phyloP scores from a whole-genome alignment of 2,113 vertebrate species.

The Oxyura jamaicensis region DNA sequence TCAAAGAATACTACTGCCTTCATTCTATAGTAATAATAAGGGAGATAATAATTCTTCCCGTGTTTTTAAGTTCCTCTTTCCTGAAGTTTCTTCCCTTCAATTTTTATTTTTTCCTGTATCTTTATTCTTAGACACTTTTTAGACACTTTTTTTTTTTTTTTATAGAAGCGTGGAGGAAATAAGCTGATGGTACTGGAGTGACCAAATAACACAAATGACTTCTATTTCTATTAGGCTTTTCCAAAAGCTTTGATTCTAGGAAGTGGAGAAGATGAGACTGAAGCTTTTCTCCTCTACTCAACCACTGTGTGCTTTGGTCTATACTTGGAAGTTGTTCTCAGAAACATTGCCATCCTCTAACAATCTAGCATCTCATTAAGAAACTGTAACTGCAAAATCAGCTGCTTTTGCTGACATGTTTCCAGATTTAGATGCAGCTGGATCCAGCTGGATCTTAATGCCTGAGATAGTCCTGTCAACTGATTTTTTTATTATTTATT shows the following conservation, averaged over 20 bases:
- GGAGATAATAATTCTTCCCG: background rate
- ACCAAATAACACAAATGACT: background rate
- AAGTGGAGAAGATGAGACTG: background rate
- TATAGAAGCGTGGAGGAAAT: background rate
- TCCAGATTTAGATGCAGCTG: constrained; percentile 55
- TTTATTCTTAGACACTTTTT: background rate
- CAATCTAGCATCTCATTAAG: constrained; percentile 50
- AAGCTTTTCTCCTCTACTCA: background rate
- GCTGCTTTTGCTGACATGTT: constrained; percentile 18
- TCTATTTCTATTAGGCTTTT: background rate
- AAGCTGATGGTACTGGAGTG: background rate
- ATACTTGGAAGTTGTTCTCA: constrained; percentile 47
- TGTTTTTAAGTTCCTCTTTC: background rate
- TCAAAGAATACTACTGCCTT: background rate
- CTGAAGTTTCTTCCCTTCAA: background rate
- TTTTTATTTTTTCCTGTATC: background rate
- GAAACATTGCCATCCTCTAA: background rate
- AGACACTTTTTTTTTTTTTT: background rate
- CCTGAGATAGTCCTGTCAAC: background rate
- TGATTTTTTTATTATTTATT: background rate
- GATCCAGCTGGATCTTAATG: constrained; percentile 34
- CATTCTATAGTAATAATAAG: background rate
- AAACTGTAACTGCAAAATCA: background rate
- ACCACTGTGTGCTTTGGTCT: constrained; percentile 14
- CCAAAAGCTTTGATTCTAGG: background rate